Evolutionary conservation across 2,113 vertebrate genomes (phyloP), one percentile per base, ranked within the genome.

Genomic region (Pristiophorus japonicus): DNA sequence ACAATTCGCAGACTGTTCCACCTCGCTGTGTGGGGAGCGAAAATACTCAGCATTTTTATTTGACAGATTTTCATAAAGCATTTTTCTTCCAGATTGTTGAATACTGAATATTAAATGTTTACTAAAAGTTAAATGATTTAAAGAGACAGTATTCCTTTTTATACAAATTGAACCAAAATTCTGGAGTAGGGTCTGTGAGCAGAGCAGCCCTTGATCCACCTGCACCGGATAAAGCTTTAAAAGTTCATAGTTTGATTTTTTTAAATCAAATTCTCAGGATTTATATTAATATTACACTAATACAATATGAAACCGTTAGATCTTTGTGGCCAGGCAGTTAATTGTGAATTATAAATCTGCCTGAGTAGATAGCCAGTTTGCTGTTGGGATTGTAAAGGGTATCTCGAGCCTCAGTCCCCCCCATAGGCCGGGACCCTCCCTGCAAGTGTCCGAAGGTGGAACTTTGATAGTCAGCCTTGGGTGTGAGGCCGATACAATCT

Each of bases 41-140:
- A 45, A 81, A 81, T 1, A 14, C 10, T 70, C 27, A 70, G 67
- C 78, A 81, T 81, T 81, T 42, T 81, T 81, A 42, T 87, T 30
- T 87, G 84, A 87, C 84, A 47, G 47, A 51, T 24, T 87, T 85
- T 87, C 84, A 87, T 87, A 87, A 22, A 87, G 45, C 78, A 81
- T 81, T 81, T 78, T 81, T 42, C 84, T 87, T 87, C 84, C 45
- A 24, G 47, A 11, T 87, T 87, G 20, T 87, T 87, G 84, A 87
- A 51, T n/a, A 81, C 75, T 78, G 73, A 38, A n/a, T 85, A 85
- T 24, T 27, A 87, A 87, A 87, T 51, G 47, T 87, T 85, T 85
- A 47, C 20, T 87, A 51, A 87, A 87, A 51, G 24, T 87, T 27
- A 51, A 42, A 81, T 81, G 78, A 81, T 81, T 81, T 81, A 81